A percentile compares a stretch with the other conserved stretches of the same genome.
These are phyloP conservation scores for Drosophila sulfurigaster DNA, from an alignment of 1,140 invertebrate genomes.

Conservation along the genomic window DNA sequence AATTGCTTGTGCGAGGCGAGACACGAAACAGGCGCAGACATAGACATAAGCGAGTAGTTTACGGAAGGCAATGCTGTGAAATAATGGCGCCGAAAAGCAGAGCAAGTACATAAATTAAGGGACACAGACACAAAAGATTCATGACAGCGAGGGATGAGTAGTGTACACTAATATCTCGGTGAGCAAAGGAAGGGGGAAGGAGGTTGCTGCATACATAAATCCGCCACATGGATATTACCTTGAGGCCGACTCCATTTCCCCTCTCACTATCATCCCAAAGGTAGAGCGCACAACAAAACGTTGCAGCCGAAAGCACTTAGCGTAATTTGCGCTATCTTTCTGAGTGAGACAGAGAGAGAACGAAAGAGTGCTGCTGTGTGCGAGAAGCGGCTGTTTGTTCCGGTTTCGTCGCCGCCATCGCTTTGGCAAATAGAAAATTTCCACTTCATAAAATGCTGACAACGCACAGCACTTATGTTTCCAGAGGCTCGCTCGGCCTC, in stretches of 20 bases:
- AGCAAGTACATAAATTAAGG: conserved; percentile 68
- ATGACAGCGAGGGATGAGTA: neutral
- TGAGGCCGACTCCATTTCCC: conserved; percentile 34
- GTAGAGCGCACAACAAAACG: conserved; percentile 55
- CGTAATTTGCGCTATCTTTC: conserved; percentile 68
- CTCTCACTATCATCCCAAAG: conserved; percentile 35
- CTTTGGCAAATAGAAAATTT: conserved; percentile 82
- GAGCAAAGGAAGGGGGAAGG: neutral
- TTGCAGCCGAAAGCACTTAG: conserved; percentile 79
- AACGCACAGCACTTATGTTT: conserved; percentile 77
- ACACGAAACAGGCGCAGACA: neutral
- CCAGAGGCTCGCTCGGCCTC: conserved; percentile 39
- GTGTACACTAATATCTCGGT: neutral
- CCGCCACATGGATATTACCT: conserved; percentile 74
- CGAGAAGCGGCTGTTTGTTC: conserved; percentile 66
- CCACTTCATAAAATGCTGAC: conserved; percentile 76
- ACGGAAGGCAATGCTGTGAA: neutral
- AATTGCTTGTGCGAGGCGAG: conserved; percentile 56
- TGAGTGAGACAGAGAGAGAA: conserved; percentile 24
- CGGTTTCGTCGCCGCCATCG: conserved; percentile 67
- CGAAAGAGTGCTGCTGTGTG: conserved; percentile 17
- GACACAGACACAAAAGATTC: conserved; percentile 19
- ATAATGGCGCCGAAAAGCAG: conserved; percentile 50
- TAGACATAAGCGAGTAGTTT: conserved; percentile 32
- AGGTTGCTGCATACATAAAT: conserved; percentile 50